A percentile compares a stretch with the other conserved stretches of the same genome.
Evolutionary conservation across 2,797 vertebrate genomes (phyloP).

Genomic region (Mionectes olivaceus): DNA sequence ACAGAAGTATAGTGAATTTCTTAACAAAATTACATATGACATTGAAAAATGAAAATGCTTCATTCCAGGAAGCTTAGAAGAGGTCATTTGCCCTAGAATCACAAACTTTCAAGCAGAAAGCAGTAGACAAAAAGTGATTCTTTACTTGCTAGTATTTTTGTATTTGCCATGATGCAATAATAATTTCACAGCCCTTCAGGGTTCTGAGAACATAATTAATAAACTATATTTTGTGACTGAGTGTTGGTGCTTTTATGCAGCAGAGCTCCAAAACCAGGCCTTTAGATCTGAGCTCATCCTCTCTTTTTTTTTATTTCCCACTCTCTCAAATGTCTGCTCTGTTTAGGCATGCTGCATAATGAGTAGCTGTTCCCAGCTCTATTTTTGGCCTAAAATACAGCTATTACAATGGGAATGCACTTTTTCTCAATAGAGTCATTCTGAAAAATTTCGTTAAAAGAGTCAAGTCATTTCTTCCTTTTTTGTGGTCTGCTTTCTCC

Average conservation of each 20-base stretch:
- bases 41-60: neutral
- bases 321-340: neutral
- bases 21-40: neutral
- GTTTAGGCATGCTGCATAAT: neutral
- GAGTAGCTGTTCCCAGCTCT: neutral
- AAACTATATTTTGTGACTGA: neutral
- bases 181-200: neutral
- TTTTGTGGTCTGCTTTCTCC: neutral
- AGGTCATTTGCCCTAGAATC: neutral
- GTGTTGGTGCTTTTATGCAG: neutral
- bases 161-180: neutral
- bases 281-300: neutral
- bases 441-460: neutral
- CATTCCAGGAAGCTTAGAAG: neutral
- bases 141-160: neutral
- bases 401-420: neutral
- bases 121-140: neutral
- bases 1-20: neutral
- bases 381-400: conserved; percentile 8
- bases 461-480: neutral
- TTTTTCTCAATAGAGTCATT: neutral
- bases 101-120: neutral
- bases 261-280: neutral
- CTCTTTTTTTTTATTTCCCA: neutral
- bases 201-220: neutral